phyloP scores from a whole-genome alignment of 53 echinoderm and acorn worm species.

The Echinometra lucunter region DNA sequence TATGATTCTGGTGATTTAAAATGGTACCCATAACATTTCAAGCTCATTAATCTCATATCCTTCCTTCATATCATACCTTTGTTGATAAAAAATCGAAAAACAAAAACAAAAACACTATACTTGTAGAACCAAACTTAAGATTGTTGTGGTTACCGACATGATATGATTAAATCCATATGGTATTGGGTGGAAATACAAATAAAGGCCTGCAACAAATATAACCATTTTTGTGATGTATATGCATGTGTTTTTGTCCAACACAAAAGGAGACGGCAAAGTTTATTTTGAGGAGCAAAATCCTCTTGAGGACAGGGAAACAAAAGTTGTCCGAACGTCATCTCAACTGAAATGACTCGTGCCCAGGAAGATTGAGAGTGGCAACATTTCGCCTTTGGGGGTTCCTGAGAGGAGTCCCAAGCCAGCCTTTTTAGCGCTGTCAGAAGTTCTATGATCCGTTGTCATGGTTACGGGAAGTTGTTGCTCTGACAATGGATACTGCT shows the following conservation, averaged over 20 bases:
- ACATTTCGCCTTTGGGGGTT: constrained; percentile 24
- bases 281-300: neutral
- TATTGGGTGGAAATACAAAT: neutral
- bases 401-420: constrained; percentile 36
- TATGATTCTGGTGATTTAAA: too few species aligned
- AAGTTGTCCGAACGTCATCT: constrained; percentile 44
- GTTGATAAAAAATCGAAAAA: neutral
- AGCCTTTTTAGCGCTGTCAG: constrained; percentile 28
- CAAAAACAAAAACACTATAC: neutral
- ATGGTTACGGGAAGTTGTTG: constrained; percentile 27
- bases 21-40: too few species aligned
- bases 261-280: neutral
- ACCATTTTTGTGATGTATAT: neutral
- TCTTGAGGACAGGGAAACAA: neutral
- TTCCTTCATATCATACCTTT: too few species aligned
- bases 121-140: neutral
- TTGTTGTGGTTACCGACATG: neutral
- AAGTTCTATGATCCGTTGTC: constrained; percentile 31
- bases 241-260: neutral
- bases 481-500: neutral
- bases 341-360: constrained; percentile 31
- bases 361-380: constrained; percentile 33
- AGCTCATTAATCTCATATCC: too few species aligned
- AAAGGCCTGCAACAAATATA: neutral
- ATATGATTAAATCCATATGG: neutral